Percentiles rank a stretch among this genome's conserved stretches.
phyloP scores from a whole-genome alignment of 2,113 vertebrate genomes.

The Natator depressus region DNA sequence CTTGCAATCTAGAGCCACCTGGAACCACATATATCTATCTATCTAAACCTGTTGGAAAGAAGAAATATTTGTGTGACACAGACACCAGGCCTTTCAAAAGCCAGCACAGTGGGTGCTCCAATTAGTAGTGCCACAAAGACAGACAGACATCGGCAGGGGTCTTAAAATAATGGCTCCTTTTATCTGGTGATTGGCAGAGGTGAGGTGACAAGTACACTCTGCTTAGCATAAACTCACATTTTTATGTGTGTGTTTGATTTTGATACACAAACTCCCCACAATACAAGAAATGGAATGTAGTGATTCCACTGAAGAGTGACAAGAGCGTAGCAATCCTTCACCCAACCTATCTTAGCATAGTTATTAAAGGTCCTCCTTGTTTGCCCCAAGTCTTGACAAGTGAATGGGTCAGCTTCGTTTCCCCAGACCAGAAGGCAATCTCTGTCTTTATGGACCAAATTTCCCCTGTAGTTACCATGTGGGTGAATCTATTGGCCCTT shows the following conservation, averaged over 20 bases:
- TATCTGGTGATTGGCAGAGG: slow-evolving; percentile 65
- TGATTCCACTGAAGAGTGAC: accelerated
- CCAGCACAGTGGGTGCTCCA: slow-evolving; percentile 63
- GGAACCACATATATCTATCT: not conserved
- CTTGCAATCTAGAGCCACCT: slow-evolving; percentile 27
- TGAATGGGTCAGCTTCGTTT: not conserved
- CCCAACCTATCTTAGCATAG: accelerated
- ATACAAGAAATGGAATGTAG: accelerated
- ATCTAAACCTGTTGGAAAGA: slow-evolving; percentile 18
- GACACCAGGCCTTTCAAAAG: slow-evolving; percentile 27
- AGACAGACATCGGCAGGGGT: slow-evolving; percentile 73
- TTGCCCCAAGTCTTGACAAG: not conserved
- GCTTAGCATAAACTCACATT: slow-evolving; percentile 58
- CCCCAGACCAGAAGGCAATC: accelerated
- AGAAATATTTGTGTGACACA: not conserved
- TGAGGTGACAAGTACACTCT: slow-evolving; percentile 45
- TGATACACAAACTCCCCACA: too few relatives aligned
- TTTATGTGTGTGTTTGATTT: not conserved
- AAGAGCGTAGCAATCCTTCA: not conserved
- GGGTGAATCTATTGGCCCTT: not conserved
- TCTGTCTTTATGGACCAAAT: accelerated
- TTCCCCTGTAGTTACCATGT: accelerated
- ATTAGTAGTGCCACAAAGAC: slow-evolving; percentile 66
- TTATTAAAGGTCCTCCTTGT: accelerated
- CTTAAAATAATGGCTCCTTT: slow-evolving; percentile 72